Conservation (phyloP, 2,797 vertebrate species). For the Enteromius unitaeniatus region DNA sequence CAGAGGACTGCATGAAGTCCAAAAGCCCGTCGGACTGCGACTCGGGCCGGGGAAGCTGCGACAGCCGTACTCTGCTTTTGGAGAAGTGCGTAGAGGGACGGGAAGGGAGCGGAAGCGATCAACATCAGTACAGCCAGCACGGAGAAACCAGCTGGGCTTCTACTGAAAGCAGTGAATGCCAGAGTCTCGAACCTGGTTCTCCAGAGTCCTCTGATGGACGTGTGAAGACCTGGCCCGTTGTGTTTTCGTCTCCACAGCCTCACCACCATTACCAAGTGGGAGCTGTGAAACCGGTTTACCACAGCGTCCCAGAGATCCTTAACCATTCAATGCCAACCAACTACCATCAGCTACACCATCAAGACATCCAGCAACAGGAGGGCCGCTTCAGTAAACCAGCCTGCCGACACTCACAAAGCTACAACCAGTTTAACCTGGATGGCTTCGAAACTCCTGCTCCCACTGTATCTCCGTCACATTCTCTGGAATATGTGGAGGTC, state of each 20-base stretch:
- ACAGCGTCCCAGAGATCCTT: slow-evolving; percentile 73
- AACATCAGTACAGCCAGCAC: slow-evolving; percentile 28
- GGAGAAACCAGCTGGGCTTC: slow-evolving; percentile 50
- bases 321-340: slow-evolving; percentile 32
- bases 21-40: slow-evolving; percentile 82
- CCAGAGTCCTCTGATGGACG: slow-evolving; percentile 66
- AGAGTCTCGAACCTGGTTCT: slow-evolving; percentile 45
- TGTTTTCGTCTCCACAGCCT: slow-evolving; percentile 66
- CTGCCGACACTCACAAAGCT: slow-evolving; percentile 57
- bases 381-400: slow-evolving; percentile 42
- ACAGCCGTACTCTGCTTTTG: slow-evolving; percentile 87
- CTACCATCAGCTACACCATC: slow-evolving; percentile 47
- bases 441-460: slow-evolving; percentile 15
- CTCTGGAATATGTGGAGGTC: slow-evolving; percentile 88
- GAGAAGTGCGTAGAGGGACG: slow-evolving; percentile 78
- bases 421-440: slow-evolving; percentile 64
- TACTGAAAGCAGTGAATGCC: slow-evolving; percentile 20
- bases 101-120: slow-evolving; percentile 53
- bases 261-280: slow-evolving; percentile 61
- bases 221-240: slow-evolving; percentile 81
- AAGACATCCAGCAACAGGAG: slow-evolving; percentile 58
- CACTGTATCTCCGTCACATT: slow-evolving; percentile 60
- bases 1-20: slow-evolving; percentile 69
- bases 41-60: slow-evolving; percentile 90
- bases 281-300: slow-evolving; percentile 70